These are phyloP conservation scores for Nysson spinosus DNA, from an alignment of 2,888 invertebrate genomes.

Conservation along the genomic window DNA sequence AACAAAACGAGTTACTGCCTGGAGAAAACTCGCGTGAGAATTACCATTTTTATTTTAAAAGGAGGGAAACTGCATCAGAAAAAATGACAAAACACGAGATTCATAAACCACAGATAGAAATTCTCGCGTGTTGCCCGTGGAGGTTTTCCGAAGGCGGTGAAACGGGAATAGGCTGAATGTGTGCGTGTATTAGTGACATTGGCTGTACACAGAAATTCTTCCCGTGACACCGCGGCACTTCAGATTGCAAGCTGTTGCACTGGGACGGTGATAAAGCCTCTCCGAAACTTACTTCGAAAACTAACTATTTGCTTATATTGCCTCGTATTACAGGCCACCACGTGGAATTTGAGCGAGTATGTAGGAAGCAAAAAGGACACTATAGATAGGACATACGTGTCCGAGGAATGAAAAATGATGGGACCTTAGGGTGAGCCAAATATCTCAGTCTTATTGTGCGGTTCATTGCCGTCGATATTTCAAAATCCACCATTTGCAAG, in stretches of 20 bases:
- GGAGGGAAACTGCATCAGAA: too few relatives aligned
- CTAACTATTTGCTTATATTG: slow-evolving; percentile 58
- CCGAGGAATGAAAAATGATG: slow-evolving; percentile 21
- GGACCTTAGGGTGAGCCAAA: slow-evolving; percentile 21
- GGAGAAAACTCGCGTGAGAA: too few relatives aligned
- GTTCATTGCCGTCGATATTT: background rate
- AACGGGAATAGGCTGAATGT: background rate
- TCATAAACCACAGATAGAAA: too few relatives aligned
- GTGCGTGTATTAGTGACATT: background rate
- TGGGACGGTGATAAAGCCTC: slow-evolving; percentile 46
- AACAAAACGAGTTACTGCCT: too few relatives aligned
- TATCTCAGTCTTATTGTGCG: slow-evolving; percentile 15
- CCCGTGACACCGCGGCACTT: slow-evolving; percentile 28
- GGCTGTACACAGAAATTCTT: background rate
- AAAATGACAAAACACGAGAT: too few relatives aligned
- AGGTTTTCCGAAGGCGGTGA: too few relatives aligned
- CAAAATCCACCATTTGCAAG: background rate
- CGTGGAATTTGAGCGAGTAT: slow-evolving; percentile 37
- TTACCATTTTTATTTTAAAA: too few relatives aligned
- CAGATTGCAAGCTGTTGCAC: slow-evolving; percentile 54
- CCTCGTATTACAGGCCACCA: slow-evolving; percentile 33
- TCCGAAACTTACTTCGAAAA: slow-evolving; percentile 43
- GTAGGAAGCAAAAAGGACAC: slow-evolving; percentile 11
- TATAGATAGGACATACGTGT: slow-evolving; percentile 6
- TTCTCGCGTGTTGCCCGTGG: slow-evolving; percentile 20